These are phyloP conservation scores for Theodoxus fluviatilis DNA, from an alignment of 2,888 invertebrate species.

Conservation along the genomic window DNA sequence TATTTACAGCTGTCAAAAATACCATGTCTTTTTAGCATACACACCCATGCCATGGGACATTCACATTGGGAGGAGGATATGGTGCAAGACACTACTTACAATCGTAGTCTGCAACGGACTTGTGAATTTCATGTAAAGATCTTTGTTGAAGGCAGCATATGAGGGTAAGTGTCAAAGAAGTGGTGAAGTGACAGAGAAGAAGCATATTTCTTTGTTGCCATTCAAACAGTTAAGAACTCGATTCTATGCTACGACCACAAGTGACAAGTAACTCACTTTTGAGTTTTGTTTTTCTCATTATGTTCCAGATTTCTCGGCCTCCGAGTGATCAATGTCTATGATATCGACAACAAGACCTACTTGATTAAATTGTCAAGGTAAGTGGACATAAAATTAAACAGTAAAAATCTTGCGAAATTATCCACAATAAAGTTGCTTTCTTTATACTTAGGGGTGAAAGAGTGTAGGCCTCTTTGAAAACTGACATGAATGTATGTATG, in stretches of 20 bases:
- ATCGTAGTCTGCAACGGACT: no score
- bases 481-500: no score
- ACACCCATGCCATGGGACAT: background rate
- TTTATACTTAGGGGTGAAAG: no score
- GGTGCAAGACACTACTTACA: no score
- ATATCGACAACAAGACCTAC: constrained; percentile 95
- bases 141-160: background rate
- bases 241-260: background rate
- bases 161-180: background rate
- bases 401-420: background rate
- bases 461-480: no score
- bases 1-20: background rate
- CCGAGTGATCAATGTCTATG: constrained; percentile 96
- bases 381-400: constrained; percentile 36
- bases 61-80: no score
- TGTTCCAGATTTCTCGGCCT: constrained; percentile 77
- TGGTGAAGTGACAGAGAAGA: no score
- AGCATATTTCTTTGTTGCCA: background rate
- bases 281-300: background rate
- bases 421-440: background rate
- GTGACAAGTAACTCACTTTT: background rate
- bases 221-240: background rate
- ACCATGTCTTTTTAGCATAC: background rate
- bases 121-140: no score
- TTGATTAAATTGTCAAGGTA: constrained; percentile 75